These are phyloP conservation scores for Drosophila pruinosa DNA, from an alignment of 1,140 invertebrate species.

Conservation along the genomic window DNA sequence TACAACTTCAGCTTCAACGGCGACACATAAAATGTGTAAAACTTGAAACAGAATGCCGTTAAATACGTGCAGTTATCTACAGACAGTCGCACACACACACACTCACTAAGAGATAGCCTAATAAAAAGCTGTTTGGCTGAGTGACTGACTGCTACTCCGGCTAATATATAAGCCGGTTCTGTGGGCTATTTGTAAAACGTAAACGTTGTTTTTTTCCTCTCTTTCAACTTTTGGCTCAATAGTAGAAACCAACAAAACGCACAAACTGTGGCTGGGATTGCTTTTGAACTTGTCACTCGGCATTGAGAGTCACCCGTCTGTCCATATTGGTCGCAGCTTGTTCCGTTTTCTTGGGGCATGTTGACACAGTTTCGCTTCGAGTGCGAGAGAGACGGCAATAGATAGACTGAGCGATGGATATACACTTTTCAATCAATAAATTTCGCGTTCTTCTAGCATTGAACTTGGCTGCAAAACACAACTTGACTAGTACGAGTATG, in stretches of 20 bases:
- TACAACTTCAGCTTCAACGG: background rate
- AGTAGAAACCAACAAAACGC: conserved; percentile 3
- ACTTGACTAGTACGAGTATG: conserved; percentile 18
- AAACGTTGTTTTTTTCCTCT: conserved; percentile 30
- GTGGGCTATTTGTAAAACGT: conserved; percentile 51
- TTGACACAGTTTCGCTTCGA: conserved; percentile 66
- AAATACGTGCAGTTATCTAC: conserved; percentile 68
- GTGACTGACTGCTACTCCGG: conserved; percentile 33
- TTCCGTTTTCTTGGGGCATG: conserved; percentile 65
- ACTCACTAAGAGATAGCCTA: conserved; percentile 58
- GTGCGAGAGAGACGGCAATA: background rate
- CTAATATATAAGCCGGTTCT: conserved; percentile 62
- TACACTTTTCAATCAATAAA: conserved; percentile 63
- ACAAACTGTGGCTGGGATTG: conserved; percentile 6
- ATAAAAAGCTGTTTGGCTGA: conserved; percentile 65
- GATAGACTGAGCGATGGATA: conserved; percentile 3
- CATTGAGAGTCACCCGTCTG: conserved; percentile 56
- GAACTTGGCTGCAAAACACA: conserved; percentile 18
- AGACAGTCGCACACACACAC: conserved; percentile 6
- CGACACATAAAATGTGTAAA: conserved; percentile 37
- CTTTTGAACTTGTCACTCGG: conserved; percentile 76
- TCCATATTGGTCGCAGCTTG: conserved; percentile 72
- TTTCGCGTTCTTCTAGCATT: conserved; percentile 39
- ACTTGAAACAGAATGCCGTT: conserved; percentile 58
- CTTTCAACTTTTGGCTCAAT: conserved; percentile 36